phyloP scores from a whole-genome alignment of 2,113 vertebrate genomes.

The Tupaia tana region DNA sequence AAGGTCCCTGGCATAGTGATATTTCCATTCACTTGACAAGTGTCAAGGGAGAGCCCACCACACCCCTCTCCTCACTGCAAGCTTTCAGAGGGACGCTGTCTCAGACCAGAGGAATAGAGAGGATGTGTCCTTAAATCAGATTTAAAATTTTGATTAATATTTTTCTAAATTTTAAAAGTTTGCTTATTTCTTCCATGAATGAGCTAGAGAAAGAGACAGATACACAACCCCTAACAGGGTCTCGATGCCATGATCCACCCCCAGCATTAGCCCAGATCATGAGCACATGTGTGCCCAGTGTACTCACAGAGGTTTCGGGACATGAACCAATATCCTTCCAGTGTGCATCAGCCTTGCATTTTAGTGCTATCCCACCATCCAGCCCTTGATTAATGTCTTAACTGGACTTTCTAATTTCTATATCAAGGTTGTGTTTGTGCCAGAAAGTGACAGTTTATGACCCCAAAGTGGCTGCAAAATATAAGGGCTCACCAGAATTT shows the following conservation, averaged over 20 bases:
- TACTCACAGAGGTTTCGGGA: no score
- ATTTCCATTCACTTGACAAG: neutral
- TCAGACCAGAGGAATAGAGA: neutral
- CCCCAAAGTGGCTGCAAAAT: neutral
- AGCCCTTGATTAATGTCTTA: neutral
- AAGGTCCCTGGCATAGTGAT: neutral
- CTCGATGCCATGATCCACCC: no score
- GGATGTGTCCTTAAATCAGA: slow-evolving; percentile 22
- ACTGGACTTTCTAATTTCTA: neutral
- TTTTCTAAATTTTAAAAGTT: no score
- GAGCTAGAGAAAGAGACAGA: no score
- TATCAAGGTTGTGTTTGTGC: slow-evolving; percentile 5
- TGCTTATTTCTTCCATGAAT: no score
- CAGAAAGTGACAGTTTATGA: neutral
- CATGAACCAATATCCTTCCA: no score
- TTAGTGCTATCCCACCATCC: no score
- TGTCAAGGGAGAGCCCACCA: neutral
- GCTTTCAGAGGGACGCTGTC: neutral
- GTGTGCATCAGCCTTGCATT: no score
- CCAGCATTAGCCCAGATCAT: no score
- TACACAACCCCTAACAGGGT: no score
- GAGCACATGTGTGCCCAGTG: no score
- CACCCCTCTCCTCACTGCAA: neutral
- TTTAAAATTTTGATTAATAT: neutral
- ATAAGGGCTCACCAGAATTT: slow-evolving; percentile 42